Evolutionary conservation across 2,888 invertebrate species (phyloP).

Genomic region (Tinea trinotella): DNA sequence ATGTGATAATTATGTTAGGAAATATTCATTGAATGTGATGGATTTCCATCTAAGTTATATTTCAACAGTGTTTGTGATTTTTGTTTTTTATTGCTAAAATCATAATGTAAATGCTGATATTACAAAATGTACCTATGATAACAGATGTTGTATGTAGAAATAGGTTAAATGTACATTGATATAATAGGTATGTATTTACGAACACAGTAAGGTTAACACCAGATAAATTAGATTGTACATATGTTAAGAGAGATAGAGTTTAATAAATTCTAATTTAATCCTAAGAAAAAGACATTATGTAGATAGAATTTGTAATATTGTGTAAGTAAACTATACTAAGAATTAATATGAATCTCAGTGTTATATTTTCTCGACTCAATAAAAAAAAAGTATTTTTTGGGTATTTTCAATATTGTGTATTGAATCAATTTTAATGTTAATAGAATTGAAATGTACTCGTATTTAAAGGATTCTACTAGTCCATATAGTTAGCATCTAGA

Average conservation of each 20-base stretch:
- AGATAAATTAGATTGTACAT: conserved; percentile 67
- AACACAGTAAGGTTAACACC: conserved; percentile 71
- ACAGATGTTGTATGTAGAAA: conserved; percentile 44
- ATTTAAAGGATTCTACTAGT: conserved; percentile 43
- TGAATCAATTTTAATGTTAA: conserved; percentile 31
- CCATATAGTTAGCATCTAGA: conserved; percentile 57
- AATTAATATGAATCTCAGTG: conserved; percentile 4
- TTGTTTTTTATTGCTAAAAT: conserved; percentile 31
- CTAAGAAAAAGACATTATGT: conserved; percentile 15
- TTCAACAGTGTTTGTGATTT: conserved; percentile 33
- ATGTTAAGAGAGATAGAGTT: conserved; percentile 41
- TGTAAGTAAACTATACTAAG: conserved; percentile 8
- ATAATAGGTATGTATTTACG: conserved; percentile 66
- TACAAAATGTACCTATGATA: conserved; percentile 42
- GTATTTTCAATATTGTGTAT: conserved; percentile 3
- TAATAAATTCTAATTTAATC: conserved; percentile 5
- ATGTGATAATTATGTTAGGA: conserved; percentile 30
- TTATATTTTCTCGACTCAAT: not conserved
- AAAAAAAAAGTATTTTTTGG: conserved; percentile 36
- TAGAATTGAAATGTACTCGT: conserved; percentile 28
- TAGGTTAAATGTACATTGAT: conserved; percentile 61
- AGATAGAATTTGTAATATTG: conserved; percentile 5
- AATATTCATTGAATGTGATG: conserved; percentile 36
- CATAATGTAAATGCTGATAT: conserved; percentile 46
- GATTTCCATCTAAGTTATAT: conserved; percentile 35